Evolutionary conservation across 2,113 vertebrate species (phyloP).

Genomic region (Natator depressus): DNA sequence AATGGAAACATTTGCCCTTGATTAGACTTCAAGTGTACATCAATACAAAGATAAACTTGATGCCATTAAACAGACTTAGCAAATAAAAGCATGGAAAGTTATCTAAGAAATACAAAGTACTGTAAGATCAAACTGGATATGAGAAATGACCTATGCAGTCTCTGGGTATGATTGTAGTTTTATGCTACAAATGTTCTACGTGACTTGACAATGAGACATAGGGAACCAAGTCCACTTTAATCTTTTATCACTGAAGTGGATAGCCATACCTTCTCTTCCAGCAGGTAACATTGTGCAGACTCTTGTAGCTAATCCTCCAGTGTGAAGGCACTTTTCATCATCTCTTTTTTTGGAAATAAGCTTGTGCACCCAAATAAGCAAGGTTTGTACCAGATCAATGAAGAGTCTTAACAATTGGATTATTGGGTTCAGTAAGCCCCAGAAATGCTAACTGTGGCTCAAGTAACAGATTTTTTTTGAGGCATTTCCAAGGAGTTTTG

Average conservation of each 20-base stretch:
- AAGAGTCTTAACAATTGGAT: background rate
- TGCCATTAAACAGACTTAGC: conserved; percentile 1
- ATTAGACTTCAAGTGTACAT: background rate
- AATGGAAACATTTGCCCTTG: background rate
- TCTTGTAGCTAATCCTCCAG: background rate
- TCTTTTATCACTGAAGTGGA: background rate
- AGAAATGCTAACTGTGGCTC: background rate
- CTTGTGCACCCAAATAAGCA: background rate
- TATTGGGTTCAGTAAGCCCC: background rate
- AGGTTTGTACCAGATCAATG: background rate
- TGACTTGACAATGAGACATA: background rate
- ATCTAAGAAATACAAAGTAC: conserved; percentile 3
- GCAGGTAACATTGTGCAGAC: background rate
- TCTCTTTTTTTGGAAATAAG: background rate
- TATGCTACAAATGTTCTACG: background rate
- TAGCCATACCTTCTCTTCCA: background rate
- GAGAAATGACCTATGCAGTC: background rate
- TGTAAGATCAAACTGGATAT: background rate
- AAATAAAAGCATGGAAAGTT: background rate
- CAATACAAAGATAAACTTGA: background rate
- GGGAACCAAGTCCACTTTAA: background rate
- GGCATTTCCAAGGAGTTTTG: background rate
- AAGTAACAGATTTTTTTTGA: background rate
- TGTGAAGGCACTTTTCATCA: rapidly evolving
- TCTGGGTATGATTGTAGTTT: background rate